Percentiles rank a stretch among this genome's conserved stretches.
Evolutionary conservation across 2,888 invertebrate species (phyloP).

Genomic region (Priapulus caudatus): DNA sequence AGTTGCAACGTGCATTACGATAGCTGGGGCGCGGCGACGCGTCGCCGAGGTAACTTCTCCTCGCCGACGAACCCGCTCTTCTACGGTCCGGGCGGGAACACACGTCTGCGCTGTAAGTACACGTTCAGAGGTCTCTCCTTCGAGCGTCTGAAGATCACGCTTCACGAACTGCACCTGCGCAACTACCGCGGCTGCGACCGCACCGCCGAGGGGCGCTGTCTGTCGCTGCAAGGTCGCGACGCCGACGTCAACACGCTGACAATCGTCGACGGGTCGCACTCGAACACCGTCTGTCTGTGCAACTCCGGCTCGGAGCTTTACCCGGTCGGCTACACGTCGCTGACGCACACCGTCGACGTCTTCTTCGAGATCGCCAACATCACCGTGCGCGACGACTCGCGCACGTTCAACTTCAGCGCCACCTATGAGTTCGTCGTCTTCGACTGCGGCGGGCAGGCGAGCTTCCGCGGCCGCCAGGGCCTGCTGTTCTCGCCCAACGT

Average conservation of each 20-base stretch:
- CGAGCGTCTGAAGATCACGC: background rate
- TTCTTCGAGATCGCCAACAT: slow-evolving; percentile 12
- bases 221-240: background rate
- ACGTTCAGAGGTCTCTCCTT: background rate
- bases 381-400: slow-evolving; percentile 13
- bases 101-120: background rate
- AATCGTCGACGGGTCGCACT: slow-evolving; percentile 5
- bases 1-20: background rate
- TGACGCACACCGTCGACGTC: slow-evolving; percentile 9
- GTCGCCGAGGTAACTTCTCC: too few species aligned
- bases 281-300: slow-evolving; percentile 14
- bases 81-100: background rate
- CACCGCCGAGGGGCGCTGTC: background rate
- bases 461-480: slow-evolving; percentile 12
- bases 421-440: slow-evolving; percentile 17
- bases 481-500: slow-evolving; percentile 11
- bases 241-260: background rate
- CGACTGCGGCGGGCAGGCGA: slow-evolving; percentile 14
- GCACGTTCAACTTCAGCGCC: slow-evolving; percentile 14
- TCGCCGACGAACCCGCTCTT: background rate
- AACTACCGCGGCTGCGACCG: background rate
- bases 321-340: slow-evolving; percentile 8
- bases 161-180: background rate
- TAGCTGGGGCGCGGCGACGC: background rate
- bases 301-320: slow-evolving; percentile 7